Evolutionary conservation across 2,888 invertebrate species (phyloP).

Genomic region (Eupithecia dodoneata): DNA sequence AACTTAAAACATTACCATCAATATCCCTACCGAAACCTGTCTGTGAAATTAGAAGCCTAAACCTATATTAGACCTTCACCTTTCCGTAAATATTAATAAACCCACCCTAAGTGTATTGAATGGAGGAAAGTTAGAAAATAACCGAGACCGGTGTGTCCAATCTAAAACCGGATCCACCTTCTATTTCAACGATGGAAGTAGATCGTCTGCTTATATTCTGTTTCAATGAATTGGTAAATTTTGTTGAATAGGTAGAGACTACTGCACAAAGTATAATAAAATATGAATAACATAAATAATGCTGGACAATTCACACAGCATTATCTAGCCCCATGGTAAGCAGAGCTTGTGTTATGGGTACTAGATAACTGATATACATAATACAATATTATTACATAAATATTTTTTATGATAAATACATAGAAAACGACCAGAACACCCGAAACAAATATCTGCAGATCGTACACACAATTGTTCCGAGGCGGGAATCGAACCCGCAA

Average conservation of each 20-base stretch:
- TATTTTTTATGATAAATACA: too few species aligned
- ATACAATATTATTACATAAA: too few species aligned
- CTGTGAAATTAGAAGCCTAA: constrained; percentile 10
- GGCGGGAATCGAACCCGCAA: too few species aligned
- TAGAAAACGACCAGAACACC: too few species aligned
- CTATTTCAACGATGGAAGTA: background rate
- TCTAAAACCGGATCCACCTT: background rate
- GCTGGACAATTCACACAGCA: too few species aligned
- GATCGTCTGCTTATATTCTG: background rate
- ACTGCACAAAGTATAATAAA: too few species aligned
- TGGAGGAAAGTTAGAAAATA: constrained; percentile 21
- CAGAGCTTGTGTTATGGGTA: too few species aligned
- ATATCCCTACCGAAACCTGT: background rate
- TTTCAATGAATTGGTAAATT: background rate
- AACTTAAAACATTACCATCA: background rate
- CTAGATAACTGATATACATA: too few species aligned
- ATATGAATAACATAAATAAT: too few species aligned
- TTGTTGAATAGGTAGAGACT: background rate
- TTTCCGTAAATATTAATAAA: constrained; percentile 18
- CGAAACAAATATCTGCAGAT: too few species aligned
- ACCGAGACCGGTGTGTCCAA: background rate
- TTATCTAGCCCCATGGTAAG: too few species aligned
- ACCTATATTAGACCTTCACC: constrained; percentile 22
- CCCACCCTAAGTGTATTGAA: constrained; percentile 9
- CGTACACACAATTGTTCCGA: too few species aligned